Percentiles rank a stretch among this genome's conserved stretches.
Conservation (phyloP, 2,113 vertebrate genomes). For the human (Homo sapiens) region DNA sequence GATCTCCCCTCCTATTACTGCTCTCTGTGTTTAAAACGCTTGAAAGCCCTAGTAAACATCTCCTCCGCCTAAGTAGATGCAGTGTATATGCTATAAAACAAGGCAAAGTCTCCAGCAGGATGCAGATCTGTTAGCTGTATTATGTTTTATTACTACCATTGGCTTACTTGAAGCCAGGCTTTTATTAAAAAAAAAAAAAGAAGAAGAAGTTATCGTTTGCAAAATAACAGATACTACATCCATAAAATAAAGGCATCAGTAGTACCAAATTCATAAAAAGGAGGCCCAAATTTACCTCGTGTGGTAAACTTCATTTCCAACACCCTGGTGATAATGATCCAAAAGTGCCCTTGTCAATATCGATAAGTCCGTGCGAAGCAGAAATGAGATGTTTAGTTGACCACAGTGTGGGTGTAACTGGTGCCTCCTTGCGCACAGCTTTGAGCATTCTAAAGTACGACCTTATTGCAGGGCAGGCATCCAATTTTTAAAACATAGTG, state of each 20-base stretch:
- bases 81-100: background rate
- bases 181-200: conserved; percentile 70
- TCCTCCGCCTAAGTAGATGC: conserved; percentile 23
- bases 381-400: conserved; percentile 77
- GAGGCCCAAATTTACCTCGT: conserved; percentile 51
- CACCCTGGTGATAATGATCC: conserved; percentile 71
- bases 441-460: conserved; percentile 76
- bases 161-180: conserved; percentile 24
- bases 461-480: conserved; percentile 79
- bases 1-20: conserved; percentile 33
- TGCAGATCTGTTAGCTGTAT: background rate
- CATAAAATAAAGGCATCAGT: conserved; percentile 72
- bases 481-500: conserved; percentile 82
- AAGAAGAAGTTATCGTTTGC: conserved; percentile 69
- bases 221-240: conserved; percentile 69
- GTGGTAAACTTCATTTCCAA: conserved; percentile 71
- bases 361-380: conserved; percentile 74
- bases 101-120: background rate
- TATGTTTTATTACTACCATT: conserved; percentile 50
- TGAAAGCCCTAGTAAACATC: conserved; percentile 27
- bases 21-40: conserved; percentile 64
- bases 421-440: conserved; percentile 74
- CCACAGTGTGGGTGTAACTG: conserved; percentile 72
- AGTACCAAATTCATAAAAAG: conserved; percentile 58
- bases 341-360: conserved; percentile 75